These are phyloP conservation scores for Phylloscopus collybita DNA, from an alignment of 2,797 vertebrate species.

Conservation along the genomic window DNA sequence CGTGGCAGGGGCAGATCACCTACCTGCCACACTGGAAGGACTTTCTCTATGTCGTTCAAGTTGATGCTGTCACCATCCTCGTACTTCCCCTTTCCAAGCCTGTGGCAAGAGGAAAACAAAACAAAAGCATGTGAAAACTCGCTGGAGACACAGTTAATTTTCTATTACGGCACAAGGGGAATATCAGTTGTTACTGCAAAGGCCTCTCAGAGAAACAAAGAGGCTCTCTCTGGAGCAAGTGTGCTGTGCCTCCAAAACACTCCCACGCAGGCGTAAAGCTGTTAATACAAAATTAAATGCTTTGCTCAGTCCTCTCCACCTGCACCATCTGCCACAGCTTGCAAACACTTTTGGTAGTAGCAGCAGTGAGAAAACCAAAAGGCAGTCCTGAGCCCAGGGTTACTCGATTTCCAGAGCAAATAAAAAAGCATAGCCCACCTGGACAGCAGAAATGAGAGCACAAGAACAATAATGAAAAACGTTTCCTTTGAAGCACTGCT, in stretches of 20 bases:
- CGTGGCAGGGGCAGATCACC: neutral
- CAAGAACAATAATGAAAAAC: neutral
- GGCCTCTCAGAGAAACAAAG: neutral
- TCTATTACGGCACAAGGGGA: neutral
- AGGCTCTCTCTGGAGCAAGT: neutral
- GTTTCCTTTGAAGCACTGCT: neutral
- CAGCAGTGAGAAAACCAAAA: neutral
- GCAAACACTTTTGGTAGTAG: neutral
- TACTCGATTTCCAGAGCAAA: neutral
- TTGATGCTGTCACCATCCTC: constrained; percentile 92
- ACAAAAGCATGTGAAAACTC: neutral
- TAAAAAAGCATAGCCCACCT: neutral
- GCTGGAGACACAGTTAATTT: neutral
- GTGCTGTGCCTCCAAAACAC: neutral
- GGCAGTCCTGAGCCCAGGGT: neutral
- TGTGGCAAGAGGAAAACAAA: constrained; percentile 67
- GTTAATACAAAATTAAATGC: neutral
- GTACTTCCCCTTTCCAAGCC: constrained; percentile 89
- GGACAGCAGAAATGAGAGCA: neutral
- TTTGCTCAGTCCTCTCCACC: neutral
- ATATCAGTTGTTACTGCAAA: neutral
- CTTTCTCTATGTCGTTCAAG: constrained; percentile 94
- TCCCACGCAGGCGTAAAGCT: neutral
- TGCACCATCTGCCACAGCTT: neutral
- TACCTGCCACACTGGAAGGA: constrained; percentile 92